Evolutionary conservation across 2,797 vertebrate genomes (phyloP), one percentile per base, ranked within the genome.

Genomic region (Florisuga fusca): DNA sequence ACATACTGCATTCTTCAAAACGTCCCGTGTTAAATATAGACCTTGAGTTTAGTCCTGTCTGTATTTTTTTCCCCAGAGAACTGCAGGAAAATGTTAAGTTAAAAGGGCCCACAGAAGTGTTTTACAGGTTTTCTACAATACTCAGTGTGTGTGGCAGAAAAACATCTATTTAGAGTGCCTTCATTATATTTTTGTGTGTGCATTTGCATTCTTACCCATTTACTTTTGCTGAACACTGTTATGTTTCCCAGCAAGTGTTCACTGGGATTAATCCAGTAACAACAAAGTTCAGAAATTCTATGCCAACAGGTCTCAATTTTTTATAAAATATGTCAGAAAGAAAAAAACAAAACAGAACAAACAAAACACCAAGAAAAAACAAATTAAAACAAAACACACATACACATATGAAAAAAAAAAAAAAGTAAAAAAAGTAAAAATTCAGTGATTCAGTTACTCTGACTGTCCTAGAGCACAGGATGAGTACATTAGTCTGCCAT

Each of bases 381-480:
- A 41, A 41, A 41, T 41, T 41, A 41, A 41, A 41, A 41, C 38
- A 41, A 41, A 41, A 41, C 38, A 41, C 38, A 41, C 36, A 36
- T 12, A 38, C 38, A 41, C 38, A 41, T 41, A 41, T 14, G 12
- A 13, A 41, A 41, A 41, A 41, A 41, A 41, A 41, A 36, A 36
- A 36, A 36, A 36, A 36, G n/a, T n/a, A 36, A 36, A 41, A 41
- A 41, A 4, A 87, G 75, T 93, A 61, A 64, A 69, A 92, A 85
- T 87, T 68, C 43, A 95, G 86, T 94, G 93, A 97, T 95, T 97
- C 79, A 94, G 87, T 89, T 91, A 90, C 67, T 58, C 77, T 21
- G 6, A 38, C 64, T 94, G 71, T 94, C 84, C 34, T 76, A 50
- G n/a, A 75, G 66, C 75, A 91, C 62, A 55, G 45, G 81, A 59